phyloP scores from a whole-genome alignment of 2,888 invertebrate species.

The Celastrina argiolus region DNA sequence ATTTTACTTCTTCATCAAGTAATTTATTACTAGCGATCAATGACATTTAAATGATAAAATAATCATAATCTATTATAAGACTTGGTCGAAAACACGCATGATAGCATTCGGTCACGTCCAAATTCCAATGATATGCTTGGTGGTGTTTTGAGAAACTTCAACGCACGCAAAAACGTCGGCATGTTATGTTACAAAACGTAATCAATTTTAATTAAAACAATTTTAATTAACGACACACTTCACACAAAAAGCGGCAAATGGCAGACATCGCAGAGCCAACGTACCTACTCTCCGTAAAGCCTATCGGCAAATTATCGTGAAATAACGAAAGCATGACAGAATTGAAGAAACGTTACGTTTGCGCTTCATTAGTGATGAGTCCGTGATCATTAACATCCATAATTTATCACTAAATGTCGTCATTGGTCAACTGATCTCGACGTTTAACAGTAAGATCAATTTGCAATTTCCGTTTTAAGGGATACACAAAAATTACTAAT shows the following conservation, averaged over 20 bases:
- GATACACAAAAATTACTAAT: no score
- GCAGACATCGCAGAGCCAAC: conserved; percentile 29
- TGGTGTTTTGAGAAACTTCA: not conserved
- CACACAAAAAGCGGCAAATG: not conserved
- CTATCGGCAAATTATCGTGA: conserved; percentile 36
- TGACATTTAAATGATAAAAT: not conserved
- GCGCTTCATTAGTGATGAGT: conserved; percentile 48
- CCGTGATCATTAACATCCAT: conserved; percentile 31
- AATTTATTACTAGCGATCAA: not conserved
- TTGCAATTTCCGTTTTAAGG: no score
- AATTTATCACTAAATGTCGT: conserved; percentile 5
- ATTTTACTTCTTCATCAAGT: not conserved
- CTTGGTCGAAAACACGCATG: not conserved
- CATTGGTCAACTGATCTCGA: not conserved
- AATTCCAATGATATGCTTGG: not conserved
- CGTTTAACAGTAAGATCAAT: no score
- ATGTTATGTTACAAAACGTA: not conserved
- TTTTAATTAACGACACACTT: conserved; percentile 1
- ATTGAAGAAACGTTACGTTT: conserved; percentile 45
- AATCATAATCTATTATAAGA: not conserved
- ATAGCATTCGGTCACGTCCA: not conserved
- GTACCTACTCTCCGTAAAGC: conserved; percentile 29
- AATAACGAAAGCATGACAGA: conserved; percentile 56
- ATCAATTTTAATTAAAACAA: conserved; percentile 9
- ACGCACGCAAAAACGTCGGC: conserved; percentile 6